Percentiles rank a stretch among this genome's conserved stretches.
These are phyloP conservation scores for Xiphophorus birchmanni DNA, from an alignment of 2,797 vertebrate species.

Conservation along the genomic window DNA sequence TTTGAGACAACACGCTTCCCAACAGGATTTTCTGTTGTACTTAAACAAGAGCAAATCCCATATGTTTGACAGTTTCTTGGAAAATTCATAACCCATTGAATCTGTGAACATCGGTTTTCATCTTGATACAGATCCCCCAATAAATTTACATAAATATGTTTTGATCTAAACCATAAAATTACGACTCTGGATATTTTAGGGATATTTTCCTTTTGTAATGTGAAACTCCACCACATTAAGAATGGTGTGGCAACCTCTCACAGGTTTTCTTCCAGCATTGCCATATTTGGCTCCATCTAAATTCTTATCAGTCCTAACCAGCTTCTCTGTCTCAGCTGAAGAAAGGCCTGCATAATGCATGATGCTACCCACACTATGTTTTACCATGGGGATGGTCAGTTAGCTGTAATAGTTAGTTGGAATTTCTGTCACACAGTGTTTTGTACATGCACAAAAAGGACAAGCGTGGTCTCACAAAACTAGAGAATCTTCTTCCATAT, in stretches of 20 bases:
- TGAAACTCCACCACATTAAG: neutral
- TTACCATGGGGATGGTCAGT: neutral
- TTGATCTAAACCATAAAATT: neutral
- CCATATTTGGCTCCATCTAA: neutral
- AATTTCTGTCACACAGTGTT: neutral
- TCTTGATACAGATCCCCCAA: neutral
- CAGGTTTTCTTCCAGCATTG: neutral
- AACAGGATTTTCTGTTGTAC: conserved; percentile 13
- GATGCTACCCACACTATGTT: neutral
- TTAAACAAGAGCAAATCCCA: conserved; percentile 1
- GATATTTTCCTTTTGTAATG: neutral
- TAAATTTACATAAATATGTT: neutral
- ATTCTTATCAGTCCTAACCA: neutral
- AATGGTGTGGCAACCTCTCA: neutral
- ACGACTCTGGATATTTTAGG: neutral
- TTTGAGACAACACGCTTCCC: conserved; percentile 27
- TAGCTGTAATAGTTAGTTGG: too few species aligned
- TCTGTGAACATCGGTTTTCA: neutral
- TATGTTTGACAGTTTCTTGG: neutral
- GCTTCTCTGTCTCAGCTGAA: neutral
- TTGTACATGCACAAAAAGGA: neutral
- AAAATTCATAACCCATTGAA: neutral
- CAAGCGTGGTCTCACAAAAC: neutral
- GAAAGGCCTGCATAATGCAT: neutral
- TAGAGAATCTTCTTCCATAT: neutral